Evolutionary conservation across 2,888 invertebrate genomes (phyloP).

Genomic region (Meiosimyza platycephala): DNA sequence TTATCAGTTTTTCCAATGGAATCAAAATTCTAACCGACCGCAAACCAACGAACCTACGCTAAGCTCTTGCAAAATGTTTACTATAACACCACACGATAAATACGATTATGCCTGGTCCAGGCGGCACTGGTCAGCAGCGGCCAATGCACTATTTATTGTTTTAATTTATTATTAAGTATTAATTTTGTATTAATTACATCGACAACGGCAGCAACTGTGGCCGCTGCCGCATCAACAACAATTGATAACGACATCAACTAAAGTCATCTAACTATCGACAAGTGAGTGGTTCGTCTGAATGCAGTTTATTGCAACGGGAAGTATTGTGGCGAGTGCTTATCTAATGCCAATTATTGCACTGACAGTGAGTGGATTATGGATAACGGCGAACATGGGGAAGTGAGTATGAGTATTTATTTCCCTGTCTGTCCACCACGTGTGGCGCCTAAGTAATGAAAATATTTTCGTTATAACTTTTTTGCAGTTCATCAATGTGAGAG

Average conservation of each 20-base stretch:
- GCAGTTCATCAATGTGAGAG: neutral
- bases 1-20: constrained; percentile 6
- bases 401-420: neutral
- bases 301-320: neutral
- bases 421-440: neutral
- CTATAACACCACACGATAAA: neutral
- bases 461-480: neutral
- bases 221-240: neutral
- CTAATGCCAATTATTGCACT: constrained; percentile 19
- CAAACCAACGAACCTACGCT: neutral
- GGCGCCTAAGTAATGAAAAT: neutral
- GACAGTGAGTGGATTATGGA: constrained; percentile 25
- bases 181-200: constrained; percentile 31
- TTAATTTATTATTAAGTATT: constrained; percentile 29
- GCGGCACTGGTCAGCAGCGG: too few species aligned
- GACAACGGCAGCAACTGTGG: neutral
- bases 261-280: too few species aligned
- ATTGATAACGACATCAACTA: neutral
- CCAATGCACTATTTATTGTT: constrained; percentile 17
- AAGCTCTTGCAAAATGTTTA: neutral
- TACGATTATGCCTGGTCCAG: neutral
- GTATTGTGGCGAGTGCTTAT: neutral
- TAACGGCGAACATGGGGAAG: neutral
- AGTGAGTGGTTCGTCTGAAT: neutral
- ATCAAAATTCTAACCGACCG: neutral